Percentiles rank a stretch among this genome's conserved stretches.
Conservation (phyloP, 2,888 invertebrate species). For the Osedax fenrisi region DNA sequence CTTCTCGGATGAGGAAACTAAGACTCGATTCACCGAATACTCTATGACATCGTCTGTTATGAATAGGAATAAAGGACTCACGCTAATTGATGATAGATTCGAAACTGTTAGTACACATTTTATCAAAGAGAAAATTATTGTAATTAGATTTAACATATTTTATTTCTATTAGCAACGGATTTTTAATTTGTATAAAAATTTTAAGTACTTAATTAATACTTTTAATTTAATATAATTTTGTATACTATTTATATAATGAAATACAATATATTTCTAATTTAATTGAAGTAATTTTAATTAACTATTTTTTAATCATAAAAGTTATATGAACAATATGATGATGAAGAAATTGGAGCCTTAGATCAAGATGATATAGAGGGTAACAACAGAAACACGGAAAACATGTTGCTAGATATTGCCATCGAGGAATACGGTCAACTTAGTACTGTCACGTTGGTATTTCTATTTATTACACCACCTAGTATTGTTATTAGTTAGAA, state of each 20-base stretch:
- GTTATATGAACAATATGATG: conserved; percentile 73
- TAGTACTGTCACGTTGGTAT: conserved; percentile 36
- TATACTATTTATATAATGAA: too few species aligned
- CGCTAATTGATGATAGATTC: conserved; percentile 72
- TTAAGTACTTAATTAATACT: background rate
- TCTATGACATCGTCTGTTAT: conserved; percentile 86
- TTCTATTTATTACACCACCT: too few species aligned
- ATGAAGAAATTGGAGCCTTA: conserved; percentile 74
- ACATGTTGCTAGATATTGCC: conserved; percentile 62
- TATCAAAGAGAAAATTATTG: too few species aligned
- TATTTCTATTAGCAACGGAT: background rate
- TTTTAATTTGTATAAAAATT: background rate
- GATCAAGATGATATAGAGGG: conserved; percentile 82
- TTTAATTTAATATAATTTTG: too few species aligned
- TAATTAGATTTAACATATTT: too few species aligned
- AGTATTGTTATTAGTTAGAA: too few species aligned
- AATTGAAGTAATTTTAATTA: background rate
- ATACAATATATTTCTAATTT: background rate
- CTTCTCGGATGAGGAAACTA: conserved; percentile 58
- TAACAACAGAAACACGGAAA: conserved; percentile 54
- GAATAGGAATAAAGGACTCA: conserved; percentile 67
- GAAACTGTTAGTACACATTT: conserved; percentile 60
- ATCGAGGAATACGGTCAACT: conserved; percentile 60
- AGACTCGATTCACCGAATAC: conserved; percentile 78
- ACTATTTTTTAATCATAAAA: conserved; percentile 39